A percentile compares a stretch with the other conserved stretches of the same genome.
These are phyloP conservation scores for Tragopan temminckii DNA, from an alignment of 2,797 vertebrate species.

Conservation along the genomic window DNA sequence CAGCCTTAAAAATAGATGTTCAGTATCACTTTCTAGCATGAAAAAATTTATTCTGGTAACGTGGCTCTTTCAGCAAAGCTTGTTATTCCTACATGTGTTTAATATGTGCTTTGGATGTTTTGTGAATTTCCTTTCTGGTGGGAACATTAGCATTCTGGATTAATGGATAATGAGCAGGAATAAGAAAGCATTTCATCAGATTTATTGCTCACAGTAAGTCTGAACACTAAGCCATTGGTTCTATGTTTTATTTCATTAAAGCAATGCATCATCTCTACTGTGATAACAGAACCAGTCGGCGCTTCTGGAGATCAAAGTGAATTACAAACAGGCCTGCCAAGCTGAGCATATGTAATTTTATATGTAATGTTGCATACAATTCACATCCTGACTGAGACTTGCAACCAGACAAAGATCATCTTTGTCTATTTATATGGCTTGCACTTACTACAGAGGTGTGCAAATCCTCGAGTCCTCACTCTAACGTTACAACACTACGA, in stretches of 20 bases:
- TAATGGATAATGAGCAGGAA: neutral
- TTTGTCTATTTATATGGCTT: neutral
- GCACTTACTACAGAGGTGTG: neutral
- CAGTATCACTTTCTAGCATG: neutral
- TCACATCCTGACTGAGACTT: constrained; percentile 2
- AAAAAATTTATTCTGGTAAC: neutral
- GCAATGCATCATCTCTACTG: constrained; percentile 46
- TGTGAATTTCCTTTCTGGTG: neutral
- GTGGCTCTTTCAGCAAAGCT: neutral
- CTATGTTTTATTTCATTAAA: constrained; percentile 32
- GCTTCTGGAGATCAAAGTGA: constrained; percentile 57
- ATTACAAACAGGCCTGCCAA: constrained; percentile 17
- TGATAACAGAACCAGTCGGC: constrained; percentile 51
- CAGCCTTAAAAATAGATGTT: neutral
- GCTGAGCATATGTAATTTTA: constrained; percentile 56
- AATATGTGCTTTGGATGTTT: neutral
- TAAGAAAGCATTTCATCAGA: constrained; percentile 21
- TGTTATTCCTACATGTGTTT: neutral
- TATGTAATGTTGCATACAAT: constrained; percentile 26
- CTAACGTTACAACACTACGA: neutral
- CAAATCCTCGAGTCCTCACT: neutral
- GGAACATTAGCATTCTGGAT: neutral
- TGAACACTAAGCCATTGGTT: neutral
- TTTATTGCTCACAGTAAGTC: neutral
- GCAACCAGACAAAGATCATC: constrained; percentile 55